Conservation (phyloP, 1,140 invertebrate genomes). For the Portunus trituberculatus region DNA sequence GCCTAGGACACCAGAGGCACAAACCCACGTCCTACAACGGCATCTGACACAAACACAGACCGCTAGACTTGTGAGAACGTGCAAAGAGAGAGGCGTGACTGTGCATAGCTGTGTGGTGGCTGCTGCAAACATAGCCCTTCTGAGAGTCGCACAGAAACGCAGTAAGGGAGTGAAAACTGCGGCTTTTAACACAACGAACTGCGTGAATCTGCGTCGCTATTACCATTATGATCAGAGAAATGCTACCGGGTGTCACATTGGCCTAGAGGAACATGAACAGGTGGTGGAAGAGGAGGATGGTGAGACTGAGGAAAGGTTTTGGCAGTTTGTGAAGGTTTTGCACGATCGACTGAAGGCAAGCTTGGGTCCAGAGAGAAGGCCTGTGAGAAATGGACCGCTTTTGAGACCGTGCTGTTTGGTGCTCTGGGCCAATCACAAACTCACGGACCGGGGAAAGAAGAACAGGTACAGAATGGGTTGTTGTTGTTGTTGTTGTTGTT, state of each 20-base stretch:
- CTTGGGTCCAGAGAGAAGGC: neutral
- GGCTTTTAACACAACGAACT: conserved; percentile 32
- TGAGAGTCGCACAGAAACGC: conserved; percentile 15
- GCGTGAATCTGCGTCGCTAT: conserved; percentile 50
- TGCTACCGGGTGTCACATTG: conserved; percentile 48
- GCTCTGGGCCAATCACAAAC: conserved; percentile 5
- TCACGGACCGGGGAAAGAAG: neutral
- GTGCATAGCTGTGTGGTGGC: conserved; percentile 56
- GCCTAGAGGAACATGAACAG: conserved; percentile 41
- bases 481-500: neutral
- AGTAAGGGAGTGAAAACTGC: neutral
- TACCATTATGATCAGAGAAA: neutral
- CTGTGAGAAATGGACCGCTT: conserved; percentile 15
- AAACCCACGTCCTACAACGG: conserved; percentile 3
- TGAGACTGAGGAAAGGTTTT: neutral
- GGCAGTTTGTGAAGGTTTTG: conserved; percentile 1
- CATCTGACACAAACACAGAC: neutral
- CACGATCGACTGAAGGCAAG: conserved; percentile 13
- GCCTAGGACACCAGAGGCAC: neutral
- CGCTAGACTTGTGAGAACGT: neutral
- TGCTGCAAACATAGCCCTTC: conserved; percentile 32
- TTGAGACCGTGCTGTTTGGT: conserved; percentile 30
- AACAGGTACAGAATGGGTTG: too few species aligned
- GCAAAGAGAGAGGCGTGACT: conserved; percentile 25
- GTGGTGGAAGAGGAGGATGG: neutral